phyloP scores from a whole-genome alignment of 1,140 invertebrate genomes.

The Drosophila ananassae region DNA sequence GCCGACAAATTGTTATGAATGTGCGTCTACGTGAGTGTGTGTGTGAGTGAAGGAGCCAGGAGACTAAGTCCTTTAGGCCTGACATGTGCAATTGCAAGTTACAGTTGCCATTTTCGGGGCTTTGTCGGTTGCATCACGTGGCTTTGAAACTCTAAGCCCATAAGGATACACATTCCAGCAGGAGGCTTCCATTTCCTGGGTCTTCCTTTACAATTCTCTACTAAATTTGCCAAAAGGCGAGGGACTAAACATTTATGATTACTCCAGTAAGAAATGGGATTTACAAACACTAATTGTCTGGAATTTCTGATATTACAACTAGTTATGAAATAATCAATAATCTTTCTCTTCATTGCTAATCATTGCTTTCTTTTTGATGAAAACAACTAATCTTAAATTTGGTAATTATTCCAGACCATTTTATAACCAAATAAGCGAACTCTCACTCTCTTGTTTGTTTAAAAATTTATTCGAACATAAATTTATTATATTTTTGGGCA shows the following conservation, averaged over 20 bases:
- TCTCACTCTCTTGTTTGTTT: background rate
- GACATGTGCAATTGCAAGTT: slow-evolving; percentile 71
- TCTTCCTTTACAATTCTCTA: background rate
- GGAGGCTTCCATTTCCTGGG: slow-evolving; percentile 1
- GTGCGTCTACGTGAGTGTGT: slow-evolving; percentile 16
- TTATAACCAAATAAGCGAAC: background rate
- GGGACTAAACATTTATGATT: slow-evolving; percentile 59
- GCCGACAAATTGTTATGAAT: slow-evolving; percentile 70
- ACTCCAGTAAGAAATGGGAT: slow-evolving; percentile 49
- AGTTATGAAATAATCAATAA: slow-evolving; percentile 42
- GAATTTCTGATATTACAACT: slow-evolving; percentile 21
- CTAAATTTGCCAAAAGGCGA: slow-evolving; percentile 18
- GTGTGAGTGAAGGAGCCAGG: background rate
- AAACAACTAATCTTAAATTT: no score
- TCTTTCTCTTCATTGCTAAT: background rate
- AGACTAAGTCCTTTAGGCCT: slow-evolving; percentile 51
- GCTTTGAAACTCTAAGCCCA: slow-evolving; percentile 62
- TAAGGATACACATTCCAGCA: slow-evolving; percentile 44
- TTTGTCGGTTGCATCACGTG: slow-evolving; percentile 46
- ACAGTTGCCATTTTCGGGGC: slow-evolving; percentile 55
- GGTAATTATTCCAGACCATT: background rate
- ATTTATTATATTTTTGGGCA: slow-evolving; percentile 17
- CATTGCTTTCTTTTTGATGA: no score
- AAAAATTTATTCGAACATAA: background rate
- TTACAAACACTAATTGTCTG: slow-evolving; percentile 58